These are phyloP conservation scores for Arothron firmamentum DNA, from an alignment of 2,113 vertebrate genomes.

Conservation along the genomic window DNA sequence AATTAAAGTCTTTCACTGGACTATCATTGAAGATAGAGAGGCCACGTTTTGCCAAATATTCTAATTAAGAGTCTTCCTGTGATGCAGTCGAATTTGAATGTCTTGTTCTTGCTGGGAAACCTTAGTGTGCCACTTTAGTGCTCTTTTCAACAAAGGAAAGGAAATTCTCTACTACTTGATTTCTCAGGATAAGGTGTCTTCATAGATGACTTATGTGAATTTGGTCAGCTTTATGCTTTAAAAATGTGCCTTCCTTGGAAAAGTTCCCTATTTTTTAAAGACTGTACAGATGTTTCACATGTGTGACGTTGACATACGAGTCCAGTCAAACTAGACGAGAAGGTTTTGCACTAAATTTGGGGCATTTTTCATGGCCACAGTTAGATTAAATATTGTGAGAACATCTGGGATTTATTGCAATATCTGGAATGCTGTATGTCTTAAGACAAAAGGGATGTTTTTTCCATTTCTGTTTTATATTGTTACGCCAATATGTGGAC, in stretches of 20 bases:
- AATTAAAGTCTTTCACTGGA: slow-evolving; percentile 46
- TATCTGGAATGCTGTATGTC: slow-evolving; percentile 14
- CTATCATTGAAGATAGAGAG: slow-evolving; percentile 10
- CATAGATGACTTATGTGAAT: slow-evolving; percentile 19
- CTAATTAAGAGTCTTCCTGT: slow-evolving; percentile 15
- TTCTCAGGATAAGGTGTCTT: slow-evolving; percentile 9
- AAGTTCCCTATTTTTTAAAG: slow-evolving; percentile 7
- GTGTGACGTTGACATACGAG: slow-evolving; percentile 3
- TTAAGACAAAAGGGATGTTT: neutral
- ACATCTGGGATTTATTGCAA: slow-evolving; percentile 15
- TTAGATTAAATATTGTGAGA: neutral
- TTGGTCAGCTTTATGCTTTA: slow-evolving; percentile 34
- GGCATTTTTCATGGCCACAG: slow-evolving; percentile 8
- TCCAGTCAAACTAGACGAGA: slow-evolving; percentile 4
- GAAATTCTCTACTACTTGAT: slow-evolving; percentile 16
- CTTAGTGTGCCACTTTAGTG: slow-evolving; percentile 6
- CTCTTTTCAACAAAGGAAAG: slow-evolving; percentile 2
- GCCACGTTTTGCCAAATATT: neutral
- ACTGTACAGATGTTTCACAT: slow-evolving; percentile 25
- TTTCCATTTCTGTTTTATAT: neutral
- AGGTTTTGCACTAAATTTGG: slow-evolving; percentile 41
- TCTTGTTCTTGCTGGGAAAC: slow-evolving; percentile 19
- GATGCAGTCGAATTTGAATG: slow-evolving; percentile 23
- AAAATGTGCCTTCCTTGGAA: slow-evolving; percentile 30
- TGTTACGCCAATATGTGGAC: slow-evolving; percentile 9